Evolutionary conservation across 2,888 invertebrate genomes (phyloP).

Genomic region (Mesorhabditis sp.): DNA sequence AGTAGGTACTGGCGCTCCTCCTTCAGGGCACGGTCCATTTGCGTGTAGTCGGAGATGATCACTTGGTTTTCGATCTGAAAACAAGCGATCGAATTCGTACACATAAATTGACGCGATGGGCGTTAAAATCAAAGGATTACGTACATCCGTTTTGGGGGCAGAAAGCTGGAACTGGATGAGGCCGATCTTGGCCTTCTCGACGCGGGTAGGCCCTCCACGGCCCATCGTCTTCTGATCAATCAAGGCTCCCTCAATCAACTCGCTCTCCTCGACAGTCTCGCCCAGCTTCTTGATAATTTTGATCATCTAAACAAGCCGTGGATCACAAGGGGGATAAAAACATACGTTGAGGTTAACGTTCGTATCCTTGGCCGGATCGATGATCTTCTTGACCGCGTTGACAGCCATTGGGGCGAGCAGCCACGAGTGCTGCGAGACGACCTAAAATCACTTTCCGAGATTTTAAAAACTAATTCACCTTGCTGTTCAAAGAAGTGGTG

Average conservation of each 20-base stretch:
- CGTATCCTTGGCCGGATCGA: conserved; percentile 70
- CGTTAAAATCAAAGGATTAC: conserved; percentile 42
- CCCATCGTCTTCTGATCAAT: conserved; percentile 84
- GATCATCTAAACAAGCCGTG: conserved; percentile 70
- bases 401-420: conserved; percentile 93
- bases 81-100: not conserved
- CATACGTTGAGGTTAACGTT: conserved; percentile 77
- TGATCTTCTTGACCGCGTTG: conserved; percentile 85
- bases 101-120: not conserved
- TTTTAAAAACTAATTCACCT: conserved; percentile 63
- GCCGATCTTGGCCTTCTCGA: conserved; percentile 97
- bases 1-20: conserved; percentile 96
- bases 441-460: conserved; percentile 61
- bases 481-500: conserved; percentile 94
- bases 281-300: conserved; percentile 94
- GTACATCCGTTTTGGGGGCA: conserved; percentile 94
- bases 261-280: conserved; percentile 77
- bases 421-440: conserved; percentile 94
- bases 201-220: conserved; percentile 79
- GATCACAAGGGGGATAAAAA: conserved; percentile 70
- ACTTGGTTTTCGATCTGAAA: conserved; percentile 83
- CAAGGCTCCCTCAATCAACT: conserved; percentile 88
- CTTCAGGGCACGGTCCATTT: conserved; percentile 95
- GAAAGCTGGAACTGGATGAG: conserved; percentile 99
- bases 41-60: conserved; percentile 94